phyloP scores from a whole-genome alignment of 2,888 invertebrate genomes.

The Hipparchia semele region DNA sequence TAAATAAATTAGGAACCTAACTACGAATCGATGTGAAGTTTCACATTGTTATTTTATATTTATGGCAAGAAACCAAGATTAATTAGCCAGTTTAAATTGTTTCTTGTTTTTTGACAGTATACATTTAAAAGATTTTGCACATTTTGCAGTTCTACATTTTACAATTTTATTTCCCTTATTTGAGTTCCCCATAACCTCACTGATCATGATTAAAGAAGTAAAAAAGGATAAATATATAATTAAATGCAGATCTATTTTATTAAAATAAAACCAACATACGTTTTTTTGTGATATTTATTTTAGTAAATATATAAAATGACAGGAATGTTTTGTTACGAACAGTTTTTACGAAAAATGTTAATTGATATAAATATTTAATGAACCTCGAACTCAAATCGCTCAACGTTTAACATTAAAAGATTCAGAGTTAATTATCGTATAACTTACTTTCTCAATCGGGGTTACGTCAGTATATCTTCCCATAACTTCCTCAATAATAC shows the following conservation, averaged over 20 bases:
- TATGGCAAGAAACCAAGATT: too few species aligned
- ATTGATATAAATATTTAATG: background rate
- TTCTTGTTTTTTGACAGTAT: too few species aligned
- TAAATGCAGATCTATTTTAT: background rate
- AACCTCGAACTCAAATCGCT: background rate
- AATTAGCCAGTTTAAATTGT: too few species aligned
- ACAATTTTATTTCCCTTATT: too few species aligned
- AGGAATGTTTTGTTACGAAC: background rate
- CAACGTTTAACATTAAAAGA: constrained; percentile 32
- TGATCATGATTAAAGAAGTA: background rate
- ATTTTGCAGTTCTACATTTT: too few species aligned
- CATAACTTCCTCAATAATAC: constrained; percentile 66
- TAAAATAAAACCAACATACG: constrained; percentile 60
- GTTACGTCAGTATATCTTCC: constrained; percentile 58
- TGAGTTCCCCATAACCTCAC: background rate
- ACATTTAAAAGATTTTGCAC: too few species aligned
- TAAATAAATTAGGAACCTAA: too few species aligned
- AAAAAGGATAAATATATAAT: too few species aligned
- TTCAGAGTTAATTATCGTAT: constrained; percentile 50
- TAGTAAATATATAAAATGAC: background rate
- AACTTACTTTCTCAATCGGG: constrained; percentile 65
- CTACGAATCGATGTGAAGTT: too few species aligned
- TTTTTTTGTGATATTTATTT: constrained; percentile 27
- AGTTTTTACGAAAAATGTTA: background rate
- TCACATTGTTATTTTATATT: too few species aligned